Base-by-base conservation (phyloP, 2,113 vertebrate genomes). In the Sinocyclocheilus anshuiensis region DNA sequence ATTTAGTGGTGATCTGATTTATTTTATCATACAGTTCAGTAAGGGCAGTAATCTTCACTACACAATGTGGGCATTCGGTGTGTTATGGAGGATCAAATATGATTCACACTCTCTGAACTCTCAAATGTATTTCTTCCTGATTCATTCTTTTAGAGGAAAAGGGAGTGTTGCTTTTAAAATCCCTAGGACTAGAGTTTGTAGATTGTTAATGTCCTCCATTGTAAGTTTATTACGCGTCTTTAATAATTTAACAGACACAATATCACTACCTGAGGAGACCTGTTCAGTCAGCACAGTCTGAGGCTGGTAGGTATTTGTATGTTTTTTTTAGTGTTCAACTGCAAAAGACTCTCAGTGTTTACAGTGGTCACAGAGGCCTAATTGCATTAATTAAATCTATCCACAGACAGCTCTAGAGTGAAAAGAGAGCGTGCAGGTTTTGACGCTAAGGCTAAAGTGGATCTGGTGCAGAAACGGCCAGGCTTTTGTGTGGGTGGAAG, bases 401-500 rank as follows among this genome's bases (percentile, higher is more conserved):
- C 42, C 75, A 83, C 39, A 79, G 42, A 76, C 13, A 20, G 26
- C 10, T 85, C 18, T 24, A 76, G 74, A 83, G 77, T 83, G 69
- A 87, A 82, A 75, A 53, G 80, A 12, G 42, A 82, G 55, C 48
- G 26, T 82, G 75, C 80, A 69, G 74, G 57, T 74, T 75, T 77
- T 67, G 45, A 82, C 8, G 65, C 81, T 57, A 61, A 81, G 45
- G 61, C 75, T 55, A 71, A 85, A 87, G 88, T 74, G 74, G 79
- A 87, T 83, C 79, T 39, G 55, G 59, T 81, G 79, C 55, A 61
- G 65, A 84, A 87, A 84, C 74, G 57, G 77, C 53, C 48, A n/a
- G 78, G 76, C 61, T 71, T 80, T 69, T 89, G 87, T 87, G 59
- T 77, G 86, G 65, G 86, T 87, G 77, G 71, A 88, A 90, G 79